phyloP scores from a whole-genome alignment of 2,797 vertebrate species.

The Sebastes variabilis region DNA sequence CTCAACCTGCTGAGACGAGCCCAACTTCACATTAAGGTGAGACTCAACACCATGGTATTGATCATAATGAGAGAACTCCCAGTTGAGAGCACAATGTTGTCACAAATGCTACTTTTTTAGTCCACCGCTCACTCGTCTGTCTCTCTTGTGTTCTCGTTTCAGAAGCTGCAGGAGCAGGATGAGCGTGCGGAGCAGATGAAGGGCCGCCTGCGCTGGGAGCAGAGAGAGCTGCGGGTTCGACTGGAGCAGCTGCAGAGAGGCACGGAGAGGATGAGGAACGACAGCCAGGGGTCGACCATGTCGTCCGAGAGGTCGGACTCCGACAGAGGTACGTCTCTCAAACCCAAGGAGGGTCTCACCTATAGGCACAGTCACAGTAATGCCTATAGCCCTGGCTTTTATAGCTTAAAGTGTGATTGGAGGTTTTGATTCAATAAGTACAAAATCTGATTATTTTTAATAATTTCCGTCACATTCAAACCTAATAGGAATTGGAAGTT shows the following conservation, averaged over 20 bases:
- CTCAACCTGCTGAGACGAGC: slow-evolving; percentile 91
- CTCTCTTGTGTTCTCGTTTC: slow-evolving; percentile 3
- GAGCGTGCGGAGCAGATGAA: slow-evolving; percentile 85
- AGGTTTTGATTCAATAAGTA: not conserved
- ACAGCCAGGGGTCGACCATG: slow-evolving; percentile 91
- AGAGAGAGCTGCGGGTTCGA: slow-evolving; percentile 84
- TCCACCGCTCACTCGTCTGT: not conserved
- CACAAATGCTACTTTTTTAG: not conserved
- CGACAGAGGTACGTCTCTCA: slow-evolving; percentile 84
- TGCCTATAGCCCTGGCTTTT: not conserved
- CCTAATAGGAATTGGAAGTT: not conserved
- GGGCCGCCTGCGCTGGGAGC: slow-evolving; percentile 86
- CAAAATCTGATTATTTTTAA: not conserved
- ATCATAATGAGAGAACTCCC: not conserved
- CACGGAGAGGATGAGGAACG: slow-evolving; percentile 84
- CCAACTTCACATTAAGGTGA: slow-evolving; percentile 92
- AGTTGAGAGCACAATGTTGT: not conserved
- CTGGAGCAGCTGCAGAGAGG: slow-evolving; percentile 86
- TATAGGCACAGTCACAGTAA: not conserved
- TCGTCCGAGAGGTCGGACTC: slow-evolving; percentile 92
- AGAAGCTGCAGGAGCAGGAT: slow-evolving; percentile 94
- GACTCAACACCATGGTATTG: not conserved
- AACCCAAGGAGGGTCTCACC: not conserved
- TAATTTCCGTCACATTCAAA: not conserved
- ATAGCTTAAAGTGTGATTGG: not conserved